Evolutionary conservation across 1,140 invertebrate genomes (phyloP).

Genomic region (Procambarus clarkii): DNA sequence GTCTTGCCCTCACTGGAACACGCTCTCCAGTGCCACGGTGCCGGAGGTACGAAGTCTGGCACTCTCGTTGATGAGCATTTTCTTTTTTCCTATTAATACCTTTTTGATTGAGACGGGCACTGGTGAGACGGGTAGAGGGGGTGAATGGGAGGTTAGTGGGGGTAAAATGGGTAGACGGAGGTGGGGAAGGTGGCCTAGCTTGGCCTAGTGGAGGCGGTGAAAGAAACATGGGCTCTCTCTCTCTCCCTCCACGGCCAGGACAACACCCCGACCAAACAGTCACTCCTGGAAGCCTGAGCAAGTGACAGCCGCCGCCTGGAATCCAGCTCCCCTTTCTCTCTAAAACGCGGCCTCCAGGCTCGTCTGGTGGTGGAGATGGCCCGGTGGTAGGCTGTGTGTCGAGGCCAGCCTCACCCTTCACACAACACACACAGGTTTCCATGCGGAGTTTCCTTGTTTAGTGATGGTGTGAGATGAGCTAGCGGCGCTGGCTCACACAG

Average conservation of each 20-base stretch:
- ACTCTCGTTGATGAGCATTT: not conserved
- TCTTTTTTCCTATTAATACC: not conserved
- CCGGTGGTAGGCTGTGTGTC: not conserved
- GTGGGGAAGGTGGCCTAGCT: not conserved
- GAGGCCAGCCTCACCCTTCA: not conserved
- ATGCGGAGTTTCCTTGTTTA: not conserved
- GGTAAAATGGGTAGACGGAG: not conserved
- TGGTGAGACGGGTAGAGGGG: not conserved
- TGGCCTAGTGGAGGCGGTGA: not conserved
- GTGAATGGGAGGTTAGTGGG: not conserved
- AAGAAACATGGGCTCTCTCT: not conserved
- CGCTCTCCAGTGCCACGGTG: not conserved
- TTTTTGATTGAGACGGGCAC: not conserved
- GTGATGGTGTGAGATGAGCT: slow-evolving; percentile 16
- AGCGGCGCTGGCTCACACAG: not conserved
- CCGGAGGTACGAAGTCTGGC: not conserved
- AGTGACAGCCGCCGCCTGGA: slow-evolving; percentile 5
- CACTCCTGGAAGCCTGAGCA: slow-evolving; percentile 34
- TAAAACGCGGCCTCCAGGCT: slow-evolving; percentile 1
- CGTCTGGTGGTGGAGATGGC: not conserved
- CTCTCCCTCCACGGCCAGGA: not conserved
- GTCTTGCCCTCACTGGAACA: not conserved
- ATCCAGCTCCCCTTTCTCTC: not conserved
- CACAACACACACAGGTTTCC: no score
- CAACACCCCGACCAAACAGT: not conserved